Evolutionary conservation across 2,797 vertebrate species (phyloP), one percentile per base, ranked within the genome.

Genomic region (Gymnodraco acuticeps): DNA sequence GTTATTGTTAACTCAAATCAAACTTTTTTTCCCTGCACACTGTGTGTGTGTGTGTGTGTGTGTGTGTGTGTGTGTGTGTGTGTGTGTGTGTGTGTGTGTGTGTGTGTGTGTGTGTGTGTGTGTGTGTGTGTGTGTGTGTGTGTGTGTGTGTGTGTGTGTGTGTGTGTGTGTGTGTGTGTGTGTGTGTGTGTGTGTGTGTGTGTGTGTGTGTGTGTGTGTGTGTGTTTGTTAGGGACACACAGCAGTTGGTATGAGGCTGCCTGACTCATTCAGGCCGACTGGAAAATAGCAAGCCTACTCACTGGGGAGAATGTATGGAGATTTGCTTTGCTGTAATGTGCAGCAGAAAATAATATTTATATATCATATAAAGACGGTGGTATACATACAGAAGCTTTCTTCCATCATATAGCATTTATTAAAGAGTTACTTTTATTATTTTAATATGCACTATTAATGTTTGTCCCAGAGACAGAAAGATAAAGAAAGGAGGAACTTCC

Each of bases 231-330:
- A 27, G 66, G 42, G 68, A 74, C 60, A 79, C 56, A 70, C 27
- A 80, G 61, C 73, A 85, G 88, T 83, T 85, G 82, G 73, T 73
- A 43, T 38, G 58, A 79, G 78, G 52, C 79, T 78, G 64, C 70
- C 60, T 69, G 81, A 72, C 67, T 88, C 80, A 88, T 81, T 87
- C 55, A 31, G 48, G 51, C 72, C 27, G 27, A 80, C 62, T 85
- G 76, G 50, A 80, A 82, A 90, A 80, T 86, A 77, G 82, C 70
- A 67, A 51, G 71, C 83, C 81, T 88, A 87, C 83, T 86, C 81
- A 80, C 42, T 11, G 72, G 68, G 48, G 4, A 27, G 27, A 27
- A 27, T 85, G 89, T 85, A 81, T 77, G 70, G 67, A 82, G 79
- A 80, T 91, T 87, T 78, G 73, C 78, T 83, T 77, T 78, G 72